Evolutionary conservation across 2,888 invertebrate genomes (phyloP), one percentile per base, ranked within the genome.

Genomic region (Nephrotoma guestfalica): DNA sequence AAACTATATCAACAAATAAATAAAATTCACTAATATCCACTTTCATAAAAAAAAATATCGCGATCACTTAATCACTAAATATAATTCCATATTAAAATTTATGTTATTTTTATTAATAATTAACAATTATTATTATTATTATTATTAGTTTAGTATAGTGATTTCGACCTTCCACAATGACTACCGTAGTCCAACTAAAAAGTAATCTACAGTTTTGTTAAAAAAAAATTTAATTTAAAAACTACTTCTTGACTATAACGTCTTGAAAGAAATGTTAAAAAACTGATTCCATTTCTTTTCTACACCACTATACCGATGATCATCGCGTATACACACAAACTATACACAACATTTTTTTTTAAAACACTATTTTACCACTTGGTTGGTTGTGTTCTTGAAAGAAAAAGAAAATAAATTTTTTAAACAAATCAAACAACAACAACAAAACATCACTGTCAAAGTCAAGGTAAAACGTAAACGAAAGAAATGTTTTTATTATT

Each of bases 161-260:
- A 86, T 51, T 85, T 43, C 86, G 86, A 86, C 86, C 86, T 86
- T 86, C 86, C 86, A 47, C 86, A 86, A 86, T 86, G 86, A 43
- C 45, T 30, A 86, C 51, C 86, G 86, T 43, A 86, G 86, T 86
- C 86, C 86, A 86, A 86, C 86, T 86, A 86, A 86, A 86, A 86
- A 47, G 51, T 86, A 86, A 84, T 41, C 42, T 41, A 84, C 6
- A 41, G 41, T 41, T 84, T 83, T 84, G 15, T 84, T 42, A 84
- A 84, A 84, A 84, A 84, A 41, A 83, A 83, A 83, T 2, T 47
- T 41, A 9, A 5, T 84, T 84, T 41, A 84, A 71, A 71, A 71
- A 71, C 30, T 30, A 71, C 30, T 71, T 71, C 71, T 71, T 71
- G 71, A 18, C 30, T 30, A 71, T 71, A 71, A 71, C 71, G 71